A percentile compares a stretch with the other conserved stretches of the same genome.
phyloP scores from a whole-genome alignment of 2,797 vertebrate genomes.

The Hirundo rustica region DNA sequence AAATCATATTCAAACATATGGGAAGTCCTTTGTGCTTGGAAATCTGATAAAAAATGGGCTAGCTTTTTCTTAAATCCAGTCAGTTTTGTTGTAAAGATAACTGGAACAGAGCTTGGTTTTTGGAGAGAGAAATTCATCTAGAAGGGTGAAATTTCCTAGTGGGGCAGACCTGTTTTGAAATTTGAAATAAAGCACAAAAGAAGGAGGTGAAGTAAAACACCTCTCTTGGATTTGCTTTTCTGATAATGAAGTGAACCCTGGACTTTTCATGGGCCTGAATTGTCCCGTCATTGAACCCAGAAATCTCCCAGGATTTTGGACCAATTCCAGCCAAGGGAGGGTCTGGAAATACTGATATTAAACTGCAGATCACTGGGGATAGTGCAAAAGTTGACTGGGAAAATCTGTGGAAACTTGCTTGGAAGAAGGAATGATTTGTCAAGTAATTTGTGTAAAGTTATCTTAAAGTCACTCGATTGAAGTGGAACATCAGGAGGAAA shows the following conservation, averaged over 20 bases:
- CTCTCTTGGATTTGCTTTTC: background rate
- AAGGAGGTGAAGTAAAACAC: background rate
- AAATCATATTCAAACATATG: slow-evolving; percentile 25
- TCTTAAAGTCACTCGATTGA: background rate
- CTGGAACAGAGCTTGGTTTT: background rate
- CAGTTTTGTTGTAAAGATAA: background rate
- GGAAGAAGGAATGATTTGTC: background rate
- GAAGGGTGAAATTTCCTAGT: background rate
- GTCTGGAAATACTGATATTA: background rate
- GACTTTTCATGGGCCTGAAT: background rate
- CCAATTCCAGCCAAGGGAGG: background rate
- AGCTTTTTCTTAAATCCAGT: background rate
- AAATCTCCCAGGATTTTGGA: background rate
- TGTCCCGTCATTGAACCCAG: background rate
- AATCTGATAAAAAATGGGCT: slow-evolving; percentile 30
- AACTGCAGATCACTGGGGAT: background rate
- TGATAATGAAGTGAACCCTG: background rate
- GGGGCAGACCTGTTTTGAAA: background rate
- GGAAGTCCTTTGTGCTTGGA: slow-evolving; percentile 39
- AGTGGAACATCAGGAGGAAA: background rate
- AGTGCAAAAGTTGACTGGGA: background rate
- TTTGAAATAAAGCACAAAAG: background rate
- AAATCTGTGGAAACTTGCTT: background rate
- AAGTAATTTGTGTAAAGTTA: background rate
- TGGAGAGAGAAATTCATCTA: background rate